A percentile compares a stretch with the other conserved stretches of the same genome.
phyloP scores from a whole-genome alignment of 2,888 invertebrate genomes.

The Calameuta pallipes region DNA sequence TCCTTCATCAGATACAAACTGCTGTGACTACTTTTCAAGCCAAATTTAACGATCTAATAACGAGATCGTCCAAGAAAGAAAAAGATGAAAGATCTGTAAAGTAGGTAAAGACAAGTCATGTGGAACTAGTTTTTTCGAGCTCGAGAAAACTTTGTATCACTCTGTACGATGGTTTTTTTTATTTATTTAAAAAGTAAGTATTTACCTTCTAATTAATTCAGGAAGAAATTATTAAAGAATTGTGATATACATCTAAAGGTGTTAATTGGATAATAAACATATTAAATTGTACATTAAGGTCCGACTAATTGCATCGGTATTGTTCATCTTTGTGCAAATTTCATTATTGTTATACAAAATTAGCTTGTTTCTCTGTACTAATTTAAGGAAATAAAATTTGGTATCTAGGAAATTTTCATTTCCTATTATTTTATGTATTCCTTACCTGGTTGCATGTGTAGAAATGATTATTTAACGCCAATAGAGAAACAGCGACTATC shows the following conservation, averaged over 20 bases:
- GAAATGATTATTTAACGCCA: neutral
- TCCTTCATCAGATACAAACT: neutral
- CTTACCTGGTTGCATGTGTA: neutral
- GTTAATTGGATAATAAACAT: neutral
- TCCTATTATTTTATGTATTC: neutral
- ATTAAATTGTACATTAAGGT: neutral
- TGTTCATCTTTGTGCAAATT: neutral
- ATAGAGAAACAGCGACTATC: neutral
- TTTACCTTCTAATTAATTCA: neutral
- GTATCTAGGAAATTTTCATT: neutral
- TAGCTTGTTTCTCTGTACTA: neutral
- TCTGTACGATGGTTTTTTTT: neutral
- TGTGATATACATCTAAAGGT: neutral
- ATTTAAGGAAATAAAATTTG: neutral
- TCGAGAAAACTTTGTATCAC: neutral
- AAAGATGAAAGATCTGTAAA: neutral
- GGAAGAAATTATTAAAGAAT: neutral
- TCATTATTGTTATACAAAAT: neutral
- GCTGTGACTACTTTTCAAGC: constrained; percentile 6
- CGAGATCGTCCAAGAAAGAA: constrained; percentile 11
- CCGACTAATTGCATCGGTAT: neutral
- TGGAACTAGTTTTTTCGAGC: neutral
- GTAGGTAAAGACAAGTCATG: neutral
- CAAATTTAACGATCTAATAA: constrained; percentile 32
- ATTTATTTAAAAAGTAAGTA: neutral